Percentiles rank a stretch among this genome's conserved stretches.
These are phyloP conservation scores for Catajapyx aquilonaris DNA, from an alignment of 1,140 invertebrate genomes.

Conservation along the genomic window DNA sequence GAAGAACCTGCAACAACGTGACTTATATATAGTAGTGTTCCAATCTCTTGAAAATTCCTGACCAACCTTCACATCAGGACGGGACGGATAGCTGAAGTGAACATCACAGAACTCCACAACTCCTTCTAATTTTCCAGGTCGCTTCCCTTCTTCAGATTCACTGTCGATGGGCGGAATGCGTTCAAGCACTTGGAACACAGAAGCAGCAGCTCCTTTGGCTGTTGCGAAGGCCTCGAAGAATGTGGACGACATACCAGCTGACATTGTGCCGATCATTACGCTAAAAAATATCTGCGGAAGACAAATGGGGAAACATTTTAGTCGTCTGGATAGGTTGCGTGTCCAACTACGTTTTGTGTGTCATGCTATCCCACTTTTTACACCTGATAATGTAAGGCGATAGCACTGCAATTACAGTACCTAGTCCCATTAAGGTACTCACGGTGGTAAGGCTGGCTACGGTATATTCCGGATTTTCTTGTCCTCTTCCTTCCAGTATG, in stretches of 20 bases:
- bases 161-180: slow-evolving; percentile 56
- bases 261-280: slow-evolving; percentile 64
- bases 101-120: slow-evolving; percentile 60
- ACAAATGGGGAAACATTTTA: no score
- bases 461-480: slow-evolving; percentile 32
- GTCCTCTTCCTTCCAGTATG: slow-evolving; percentile 32
- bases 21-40: slow-evolving; percentile 5
- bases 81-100: slow-evolving; percentile 62
- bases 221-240: slow-evolving; percentile 51
- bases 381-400: slow-evolving; percentile 9
- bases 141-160: slow-evolving; percentile 37
- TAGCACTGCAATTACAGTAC: neutral
- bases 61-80: slow-evolving; percentile 44
- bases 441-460: slow-evolving; percentile 49
- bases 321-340: no score
- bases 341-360: no score
- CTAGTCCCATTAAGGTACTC: slow-evolving; percentile 17
- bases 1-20: slow-evolving; percentile 20
- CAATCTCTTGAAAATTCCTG: slow-evolving; percentile 5
- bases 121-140: slow-evolving; percentile 36
- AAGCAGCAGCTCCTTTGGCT: slow-evolving; percentile 58
- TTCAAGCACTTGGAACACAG: slow-evolving; percentile 65
- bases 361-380: no score
- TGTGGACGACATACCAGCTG: slow-evolving; percentile 68
- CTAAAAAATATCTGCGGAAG: slow-evolving; percentile 58